Percentiles rank a stretch among this genome's conserved stretches.
Evolutionary conservation across 2,113 vertebrate genomes (phyloP).

Genomic region (Sciurus niger): DNA sequence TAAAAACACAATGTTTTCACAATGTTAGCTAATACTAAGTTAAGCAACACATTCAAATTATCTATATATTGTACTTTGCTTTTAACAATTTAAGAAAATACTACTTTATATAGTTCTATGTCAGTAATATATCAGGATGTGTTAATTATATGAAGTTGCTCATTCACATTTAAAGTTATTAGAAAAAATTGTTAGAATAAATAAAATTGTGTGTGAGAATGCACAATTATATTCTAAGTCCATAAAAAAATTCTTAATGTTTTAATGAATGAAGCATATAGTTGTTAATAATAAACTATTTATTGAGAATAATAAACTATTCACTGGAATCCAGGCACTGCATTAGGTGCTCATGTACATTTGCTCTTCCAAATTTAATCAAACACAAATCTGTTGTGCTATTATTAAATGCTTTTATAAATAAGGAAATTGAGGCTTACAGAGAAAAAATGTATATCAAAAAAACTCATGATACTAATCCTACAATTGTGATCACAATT

Average conservation of each 20-base stretch:
- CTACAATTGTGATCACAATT: too few species aligned
- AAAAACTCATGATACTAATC: too few species aligned
- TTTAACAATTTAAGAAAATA: slow-evolving; percentile 30
- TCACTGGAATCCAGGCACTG: not conserved
- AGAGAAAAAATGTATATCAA: too few species aligned
- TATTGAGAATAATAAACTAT: not conserved
- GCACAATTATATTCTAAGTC: slow-evolving; percentile 5
- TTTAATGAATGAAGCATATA: not conserved
- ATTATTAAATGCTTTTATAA: too few species aligned
- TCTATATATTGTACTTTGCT: slow-evolving; percentile 42
- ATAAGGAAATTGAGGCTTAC: too few species aligned
- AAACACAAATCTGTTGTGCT: not conserved
- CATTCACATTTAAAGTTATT: slow-evolving; percentile 52
- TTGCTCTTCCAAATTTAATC: not conserved
- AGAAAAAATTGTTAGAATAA: slow-evolving; percentile 28
- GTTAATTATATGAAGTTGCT: slow-evolving; percentile 1
- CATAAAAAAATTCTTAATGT: slow-evolving; percentile 50
- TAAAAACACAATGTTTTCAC: not conserved
- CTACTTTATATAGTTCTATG: not conserved
- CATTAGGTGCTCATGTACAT: not conserved
- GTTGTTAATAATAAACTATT: not conserved
- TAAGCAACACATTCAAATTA: not conserved
- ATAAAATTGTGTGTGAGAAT: slow-evolving; percentile 62
- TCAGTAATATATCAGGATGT: slow-evolving; percentile 56
- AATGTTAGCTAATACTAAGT: not conserved